These are phyloP conservation scores for Tachina fera DNA, from an alignment of 2,888 invertebrate species.

Conservation along the genomic window DNA sequence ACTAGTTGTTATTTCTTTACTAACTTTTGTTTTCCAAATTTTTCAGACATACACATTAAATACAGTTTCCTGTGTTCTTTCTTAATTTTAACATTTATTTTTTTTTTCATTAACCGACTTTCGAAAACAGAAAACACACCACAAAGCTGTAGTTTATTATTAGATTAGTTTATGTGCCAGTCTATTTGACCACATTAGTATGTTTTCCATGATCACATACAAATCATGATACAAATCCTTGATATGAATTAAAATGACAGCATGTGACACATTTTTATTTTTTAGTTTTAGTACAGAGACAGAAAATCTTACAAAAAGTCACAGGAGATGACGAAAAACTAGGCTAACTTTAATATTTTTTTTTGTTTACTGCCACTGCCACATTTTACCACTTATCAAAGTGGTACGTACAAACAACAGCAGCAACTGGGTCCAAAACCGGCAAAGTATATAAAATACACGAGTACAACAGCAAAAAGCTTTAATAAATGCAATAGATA, in stretches of 20 bases:
- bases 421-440: constrained; percentile 39
- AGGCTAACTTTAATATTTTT: constrained; percentile 67
- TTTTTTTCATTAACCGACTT: too few relatives aligned
- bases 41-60: too few relatives aligned
- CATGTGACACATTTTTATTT: constrained; percentile 64
- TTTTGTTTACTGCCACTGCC: constrained; percentile 36
- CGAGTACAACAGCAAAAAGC: constrained; percentile 11
- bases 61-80: too few relatives aligned
- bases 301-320: constrained; percentile 10
- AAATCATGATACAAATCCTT: constrained; percentile 61
- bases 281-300: constrained; percentile 31
- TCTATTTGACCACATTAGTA: constrained; percentile 63
- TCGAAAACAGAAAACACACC: background rate
- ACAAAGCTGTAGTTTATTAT: background rate
- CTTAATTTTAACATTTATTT: too few relatives aligned
- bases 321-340: constrained; percentile 53
- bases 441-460: constrained; percentile 57
- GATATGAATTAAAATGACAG: constrained; percentile 70
- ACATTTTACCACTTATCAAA: constrained; percentile 46
- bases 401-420: constrained; percentile 21
- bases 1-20: too few relatives aligned
- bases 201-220: constrained; percentile 50
- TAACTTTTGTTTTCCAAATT: too few relatives aligned
- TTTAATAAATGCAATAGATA: constrained; percentile 7
- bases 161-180: constrained; percentile 28